These are phyloP conservation scores for Alfaro cultratus DNA, from an alignment of 2,797 vertebrate species.

Conservation along the genomic window DNA sequence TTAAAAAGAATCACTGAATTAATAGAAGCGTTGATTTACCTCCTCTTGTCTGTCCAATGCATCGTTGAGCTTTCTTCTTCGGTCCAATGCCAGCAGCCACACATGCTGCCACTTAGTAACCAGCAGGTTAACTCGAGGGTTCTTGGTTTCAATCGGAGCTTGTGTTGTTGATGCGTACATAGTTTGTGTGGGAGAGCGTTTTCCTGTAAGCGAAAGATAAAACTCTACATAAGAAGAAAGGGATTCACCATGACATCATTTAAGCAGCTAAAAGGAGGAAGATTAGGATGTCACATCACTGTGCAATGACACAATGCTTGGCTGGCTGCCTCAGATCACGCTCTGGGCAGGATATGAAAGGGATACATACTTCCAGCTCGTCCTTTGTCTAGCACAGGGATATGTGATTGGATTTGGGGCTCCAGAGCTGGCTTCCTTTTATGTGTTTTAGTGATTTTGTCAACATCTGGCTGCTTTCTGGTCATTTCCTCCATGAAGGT, in stretches of 20 bases:
- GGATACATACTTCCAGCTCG: constrained; percentile 88
- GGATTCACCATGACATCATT: constrained; percentile 57
- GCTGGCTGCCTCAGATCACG: constrained; percentile 69
- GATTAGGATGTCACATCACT: constrained; percentile 58
- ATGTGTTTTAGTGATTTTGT: constrained; percentile 98
- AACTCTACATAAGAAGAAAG: constrained; percentile 31
- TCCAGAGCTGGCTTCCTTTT: constrained; percentile 90
- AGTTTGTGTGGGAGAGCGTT: constrained; percentile 90
- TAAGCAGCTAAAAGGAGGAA: constrained; percentile 55
- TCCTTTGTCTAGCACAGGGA: constrained; percentile 93
- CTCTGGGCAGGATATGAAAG: constrained; percentile 29
- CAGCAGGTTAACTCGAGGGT: constrained; percentile 93
- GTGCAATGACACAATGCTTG: constrained; percentile 52
- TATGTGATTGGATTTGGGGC: constrained; percentile 94
- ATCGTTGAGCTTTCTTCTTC: constrained; percentile 95
- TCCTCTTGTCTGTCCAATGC: constrained; percentile 96
- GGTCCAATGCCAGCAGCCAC: constrained; percentile 96
- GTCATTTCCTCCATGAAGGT: constrained; percentile 99
- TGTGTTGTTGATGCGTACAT: constrained; percentile 90
- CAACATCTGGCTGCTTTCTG: constrained; percentile 98
- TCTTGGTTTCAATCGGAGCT: constrained; percentile 93
- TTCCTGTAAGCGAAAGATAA: constrained; percentile 83
- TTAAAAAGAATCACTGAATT: not conserved
- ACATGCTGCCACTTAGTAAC: constrained; percentile 99
- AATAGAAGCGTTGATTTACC: constrained; percentile 73